Evolutionary conservation across 2,797 vertebrate genomes (phyloP), one percentile per base, ranked within the genome.

Genomic region (Tolypeutes matacus): DNA sequence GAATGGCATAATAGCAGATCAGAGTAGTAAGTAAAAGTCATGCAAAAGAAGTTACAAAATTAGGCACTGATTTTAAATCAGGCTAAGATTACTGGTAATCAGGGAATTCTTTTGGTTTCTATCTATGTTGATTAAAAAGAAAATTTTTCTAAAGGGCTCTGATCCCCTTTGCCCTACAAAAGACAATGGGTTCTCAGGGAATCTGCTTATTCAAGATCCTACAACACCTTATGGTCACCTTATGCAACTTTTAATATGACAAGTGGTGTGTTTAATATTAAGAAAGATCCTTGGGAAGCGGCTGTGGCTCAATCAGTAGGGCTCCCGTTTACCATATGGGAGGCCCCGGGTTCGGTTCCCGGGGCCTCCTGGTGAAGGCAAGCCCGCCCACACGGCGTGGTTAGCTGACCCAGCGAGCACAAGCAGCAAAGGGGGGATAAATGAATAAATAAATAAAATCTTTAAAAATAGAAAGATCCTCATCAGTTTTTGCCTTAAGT

Each of bases 121-220:
- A 85, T n/a, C 36, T 67, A 85, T n/a, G 18, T 8, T 86, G 49
- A 72, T 93, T 90, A 18, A 81, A 46, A 93, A 82, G 25, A 42
- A 72, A 46, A 62, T 9, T 10, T 29, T 72, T 86, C 42, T 64
- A 53, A 72, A 86, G 42, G 46, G 10, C 18, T 91, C 34, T 65
- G 56, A 73, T 65, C 34, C 25, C 72, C 31, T 72, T 29, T 86
- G 67, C 25, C 12, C 56, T 80, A 39, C 65, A 73, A 56, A 91
- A 73, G 58, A 80, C 46, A 94, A 81, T 36, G 65, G 29, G n/a
- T 56, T 80, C 91, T 86, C 6, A 81, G 64, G 58, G 65, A 56
- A 80, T 64, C 70, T 29, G 25, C 60, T 73, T 91, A 58, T 56
- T 81, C 5, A 81, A 27, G 14, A 58, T 39, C 42, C 15, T 49